phyloP scores from a whole-genome alignment of 2,113 vertebrate genomes.

The Cephalophus harveyi region DNA sequence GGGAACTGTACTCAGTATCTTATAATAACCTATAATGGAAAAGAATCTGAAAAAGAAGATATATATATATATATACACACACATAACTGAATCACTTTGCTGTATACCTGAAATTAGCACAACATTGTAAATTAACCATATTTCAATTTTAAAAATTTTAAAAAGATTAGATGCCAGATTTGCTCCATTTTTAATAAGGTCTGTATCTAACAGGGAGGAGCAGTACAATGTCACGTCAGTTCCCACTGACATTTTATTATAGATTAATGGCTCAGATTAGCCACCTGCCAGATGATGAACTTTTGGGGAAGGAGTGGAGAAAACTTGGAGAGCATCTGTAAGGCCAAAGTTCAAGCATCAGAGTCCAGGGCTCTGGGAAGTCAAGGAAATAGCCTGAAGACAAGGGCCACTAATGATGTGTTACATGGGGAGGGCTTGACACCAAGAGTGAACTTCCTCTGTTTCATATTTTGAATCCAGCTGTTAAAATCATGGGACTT shows the following conservation, averaged over 20 bases:
- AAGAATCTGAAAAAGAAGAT: not conserved
- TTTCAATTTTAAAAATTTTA: not conserved
- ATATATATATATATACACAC: not conserved
- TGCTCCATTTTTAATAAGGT: not conserved
- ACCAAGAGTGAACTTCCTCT: constrained; percentile 58
- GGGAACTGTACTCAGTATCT: not conserved
- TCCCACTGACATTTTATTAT: not conserved
- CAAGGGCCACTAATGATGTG: constrained; percentile 59
- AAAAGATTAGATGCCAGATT: not conserved
- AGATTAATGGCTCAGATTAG: constrained; percentile 33
- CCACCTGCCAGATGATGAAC: constrained; percentile 49
- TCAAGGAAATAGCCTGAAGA: constrained; percentile 57
- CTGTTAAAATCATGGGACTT: constrained; percentile 52
- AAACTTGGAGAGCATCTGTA: constrained; percentile 45
- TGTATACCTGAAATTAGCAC: not conserved
- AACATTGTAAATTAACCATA: not conserved
- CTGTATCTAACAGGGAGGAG: not conserved
- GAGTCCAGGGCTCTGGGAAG: constrained; percentile 23
- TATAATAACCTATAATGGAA: not conserved
- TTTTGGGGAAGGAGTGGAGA: constrained; percentile 4
- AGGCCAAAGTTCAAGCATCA: constrained; percentile 48
- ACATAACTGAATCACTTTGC: not conserved
- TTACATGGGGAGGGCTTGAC: constrained; percentile 42
- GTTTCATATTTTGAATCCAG: constrained; percentile 60
- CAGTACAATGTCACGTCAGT: not conserved